These are phyloP conservation scores for Pangasianodon gigas DNA, from an alignment of 2,113 vertebrate genomes.

Conservation along the genomic window DNA sequence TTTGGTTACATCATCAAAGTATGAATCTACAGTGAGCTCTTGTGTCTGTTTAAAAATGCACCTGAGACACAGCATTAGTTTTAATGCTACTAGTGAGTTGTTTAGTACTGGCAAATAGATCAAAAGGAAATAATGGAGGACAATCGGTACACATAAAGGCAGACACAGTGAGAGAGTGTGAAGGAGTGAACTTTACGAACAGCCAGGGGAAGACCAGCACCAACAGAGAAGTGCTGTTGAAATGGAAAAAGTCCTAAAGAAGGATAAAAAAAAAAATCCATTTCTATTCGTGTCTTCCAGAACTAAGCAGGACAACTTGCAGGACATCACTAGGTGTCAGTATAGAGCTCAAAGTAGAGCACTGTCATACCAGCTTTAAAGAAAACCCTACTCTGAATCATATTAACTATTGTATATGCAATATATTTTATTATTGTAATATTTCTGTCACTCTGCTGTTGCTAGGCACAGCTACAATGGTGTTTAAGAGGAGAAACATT, in stretches of 20 bases:
- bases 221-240: not conserved
- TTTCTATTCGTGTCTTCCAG: too few relatives aligned
- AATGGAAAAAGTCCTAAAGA: not conserved
- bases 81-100: not conserved
- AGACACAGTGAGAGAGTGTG: not conserved
- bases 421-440: not conserved
- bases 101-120: not conserved
- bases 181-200: not conserved
- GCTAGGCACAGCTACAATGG: not conserved
- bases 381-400: not conserved
- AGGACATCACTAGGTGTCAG: not conserved
- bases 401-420: not conserved
- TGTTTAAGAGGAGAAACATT: not conserved
- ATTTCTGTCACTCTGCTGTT: not conserved
- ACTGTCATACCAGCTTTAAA: not conserved
- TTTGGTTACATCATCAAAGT: slow-evolving; percentile 3
- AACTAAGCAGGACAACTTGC: not conserved
- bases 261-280: too few relatives aligned
- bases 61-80: not conserved
- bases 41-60: not conserved
- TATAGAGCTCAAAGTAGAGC: not conserved
- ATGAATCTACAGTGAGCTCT: not conserved
- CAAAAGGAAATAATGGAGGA: not conserved
- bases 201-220: not conserved
- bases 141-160: not conserved